These are phyloP conservation scores for Leucophenga maculata DNA, from an alignment of 2,888 invertebrate species.

Conservation along the genomic window DNA sequence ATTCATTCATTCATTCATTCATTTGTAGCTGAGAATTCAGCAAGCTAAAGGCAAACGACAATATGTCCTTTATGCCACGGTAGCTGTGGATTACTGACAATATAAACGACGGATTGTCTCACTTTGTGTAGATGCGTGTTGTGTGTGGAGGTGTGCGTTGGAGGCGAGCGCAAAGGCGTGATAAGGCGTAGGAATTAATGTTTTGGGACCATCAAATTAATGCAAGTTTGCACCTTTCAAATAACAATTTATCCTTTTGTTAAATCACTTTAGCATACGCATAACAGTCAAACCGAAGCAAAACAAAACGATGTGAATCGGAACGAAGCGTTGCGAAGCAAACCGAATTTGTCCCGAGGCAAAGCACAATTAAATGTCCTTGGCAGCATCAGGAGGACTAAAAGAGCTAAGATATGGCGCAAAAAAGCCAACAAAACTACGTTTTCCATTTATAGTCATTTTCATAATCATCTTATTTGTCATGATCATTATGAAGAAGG, in stretches of 20 bases:
- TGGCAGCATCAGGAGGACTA: background rate
- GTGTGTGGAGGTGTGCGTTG: too few relatives aligned
- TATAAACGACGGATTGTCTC: background rate
- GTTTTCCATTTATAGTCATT: background rate
- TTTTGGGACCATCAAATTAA: conserved; percentile 16
- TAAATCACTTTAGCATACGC: background rate
- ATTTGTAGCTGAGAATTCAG: background rate
- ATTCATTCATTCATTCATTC: background rate
- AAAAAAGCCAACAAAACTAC: background rate
- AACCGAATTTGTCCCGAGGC: background rate
- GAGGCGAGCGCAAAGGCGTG: background rate
- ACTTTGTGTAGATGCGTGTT: too few relatives aligned
- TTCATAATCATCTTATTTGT: background rate
- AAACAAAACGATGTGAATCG: too few relatives aligned
- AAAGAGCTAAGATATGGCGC: background rate
- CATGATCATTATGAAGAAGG: background rate
- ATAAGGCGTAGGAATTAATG: conserved; percentile 8
- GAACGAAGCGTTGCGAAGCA: background rate
- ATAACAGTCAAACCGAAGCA: too few relatives aligned
- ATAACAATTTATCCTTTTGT: conserved; percentile 10
- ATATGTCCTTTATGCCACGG: background rate
- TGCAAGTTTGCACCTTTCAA: conserved; percentile 8
- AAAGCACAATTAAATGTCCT: conserved; percentile 2
- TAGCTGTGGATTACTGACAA: background rate
- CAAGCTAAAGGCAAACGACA: background rate